Evolutionary conservation across 2,888 invertebrate species (phyloP), one percentile per base, ranked within the genome.

Genomic region (Harpalus rubripes): DNA sequence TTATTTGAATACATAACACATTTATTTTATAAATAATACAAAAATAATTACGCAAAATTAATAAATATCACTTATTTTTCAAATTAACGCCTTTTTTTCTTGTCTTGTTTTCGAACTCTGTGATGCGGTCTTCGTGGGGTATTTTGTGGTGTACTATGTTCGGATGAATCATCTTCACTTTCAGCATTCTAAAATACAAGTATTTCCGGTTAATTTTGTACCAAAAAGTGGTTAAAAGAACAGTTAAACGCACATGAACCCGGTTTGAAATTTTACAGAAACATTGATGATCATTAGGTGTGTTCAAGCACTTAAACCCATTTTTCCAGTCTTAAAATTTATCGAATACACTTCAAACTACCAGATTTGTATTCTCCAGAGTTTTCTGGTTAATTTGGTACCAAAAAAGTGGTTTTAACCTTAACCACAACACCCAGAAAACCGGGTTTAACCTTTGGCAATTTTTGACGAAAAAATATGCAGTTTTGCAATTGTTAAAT

Each of bases 151-250:
- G 95, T 95, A 26, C 94, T 94, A 87, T 95, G 95, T 88, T 95
- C 95, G 0, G 95, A 95, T 87, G 95, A 95, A 88, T 95, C 95
- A 86, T 95, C 95, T 89, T 95, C 95, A 87, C 95, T 95, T 82
- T 95, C 94, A n/a, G 94, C 94, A 90, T 90, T 86, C 87, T 88
- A 26, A 82, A 58, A 10, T 78, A 18, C 1, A 32, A 1, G 44
- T 44, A n/a, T n/a, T n/a, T n/a, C n/a, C n/a, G n/a, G n/a, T n/a
- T n/a, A n/a, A n/a, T n/a, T n/a, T n/a, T n/a, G n/a, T n/a, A n/a
- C n/a, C n/a, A n/a, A n/a, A n/a, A n/a, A n/a, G n/a, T n/a, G n/a
- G n/a, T n/a, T n/a, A n/a, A n/a, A n/a, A n/a, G n/a, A n/a, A n/a
- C n/a, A n/a, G n/a, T n/a, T n/a, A n/a, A n/a, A n/a, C n/a, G n/a